Conservation (phyloP, 2,888 invertebrate species). For the Drosophila kuntzei region DNA sequence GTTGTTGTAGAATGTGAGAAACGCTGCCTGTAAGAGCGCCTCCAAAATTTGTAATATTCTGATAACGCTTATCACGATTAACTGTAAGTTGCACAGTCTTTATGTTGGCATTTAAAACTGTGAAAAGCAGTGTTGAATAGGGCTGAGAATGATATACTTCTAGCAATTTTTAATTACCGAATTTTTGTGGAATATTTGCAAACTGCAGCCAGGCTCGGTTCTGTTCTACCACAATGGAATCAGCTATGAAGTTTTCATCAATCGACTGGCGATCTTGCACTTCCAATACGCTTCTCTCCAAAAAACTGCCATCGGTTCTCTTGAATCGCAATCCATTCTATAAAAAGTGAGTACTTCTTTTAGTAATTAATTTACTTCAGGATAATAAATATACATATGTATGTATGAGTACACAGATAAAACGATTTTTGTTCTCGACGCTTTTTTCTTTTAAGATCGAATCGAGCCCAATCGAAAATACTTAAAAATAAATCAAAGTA, state of each 20-base stretch:
- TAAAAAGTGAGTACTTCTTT: not conserved
- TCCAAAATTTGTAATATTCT: slow-evolving; percentile 93
- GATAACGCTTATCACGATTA: slow-evolving; percentile 86
- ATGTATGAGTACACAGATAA: too few relatives aligned
- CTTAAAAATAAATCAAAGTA: too few relatives aligned
- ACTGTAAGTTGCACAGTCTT: slow-evolving; percentile 61
- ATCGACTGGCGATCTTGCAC: slow-evolving; percentile 55
- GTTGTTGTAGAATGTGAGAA: slow-evolving; percentile 78
- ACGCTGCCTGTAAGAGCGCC: slow-evolving; percentile 93
- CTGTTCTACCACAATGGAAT: slow-evolving; percentile 66
- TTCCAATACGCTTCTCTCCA: slow-evolving; percentile 27
- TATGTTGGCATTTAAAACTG: slow-evolving; percentile 51
- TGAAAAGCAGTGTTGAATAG: not conserved
- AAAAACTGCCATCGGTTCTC: slow-evolving; percentile 83
- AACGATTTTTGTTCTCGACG: too few relatives aligned
- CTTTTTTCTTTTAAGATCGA: too few relatives aligned
- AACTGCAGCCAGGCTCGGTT: slow-evolving; percentile 67
- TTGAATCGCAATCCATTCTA: slow-evolving; percentile 87
- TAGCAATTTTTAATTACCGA: slow-evolving; percentile 41
- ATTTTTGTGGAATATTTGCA: slow-evolving; percentile 47
- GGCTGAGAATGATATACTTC: not conserved
- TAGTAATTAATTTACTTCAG: too few relatives aligned
- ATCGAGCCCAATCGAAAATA: too few relatives aligned
- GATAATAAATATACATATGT: too few relatives aligned
- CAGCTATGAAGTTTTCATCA: slow-evolving; percentile 50